Conservation (phyloP, 2,888 invertebrate genomes). For the Bruchidius siliquastri region DNA sequence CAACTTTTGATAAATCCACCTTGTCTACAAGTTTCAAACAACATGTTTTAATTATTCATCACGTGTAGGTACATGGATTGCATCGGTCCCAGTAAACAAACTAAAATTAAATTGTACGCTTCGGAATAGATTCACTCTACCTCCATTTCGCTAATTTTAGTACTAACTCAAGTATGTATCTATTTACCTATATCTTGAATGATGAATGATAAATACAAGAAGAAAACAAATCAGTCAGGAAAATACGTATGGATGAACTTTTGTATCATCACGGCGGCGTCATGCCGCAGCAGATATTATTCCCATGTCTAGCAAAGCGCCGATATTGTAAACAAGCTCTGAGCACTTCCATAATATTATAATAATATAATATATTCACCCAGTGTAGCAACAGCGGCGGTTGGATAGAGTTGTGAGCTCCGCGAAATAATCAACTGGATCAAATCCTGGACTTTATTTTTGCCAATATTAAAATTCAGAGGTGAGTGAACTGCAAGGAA, state of each 20-base stretch:
- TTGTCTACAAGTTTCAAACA: too few species aligned
- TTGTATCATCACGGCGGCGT: not conserved
- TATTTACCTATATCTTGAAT: too few species aligned
- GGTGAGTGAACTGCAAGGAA: not conserved
- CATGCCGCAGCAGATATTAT: not conserved
- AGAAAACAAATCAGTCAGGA: too few species aligned
- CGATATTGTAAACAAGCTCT: not conserved
- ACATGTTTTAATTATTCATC: too few species aligned
- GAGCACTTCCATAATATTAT: not conserved
- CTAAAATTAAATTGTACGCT: too few species aligned
- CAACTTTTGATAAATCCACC: too few species aligned
- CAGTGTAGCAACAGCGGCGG: not conserved
- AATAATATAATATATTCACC: not conserved
- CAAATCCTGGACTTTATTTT: not conserved
- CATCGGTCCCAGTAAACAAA: too few species aligned
- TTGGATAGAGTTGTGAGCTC: not conserved
- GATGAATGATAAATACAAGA: too few species aligned
- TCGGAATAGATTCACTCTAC: too few species aligned
- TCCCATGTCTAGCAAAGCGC: not conserved
- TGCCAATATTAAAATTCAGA: not conserved
- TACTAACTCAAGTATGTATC: too few species aligned
- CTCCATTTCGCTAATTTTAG: too few species aligned
- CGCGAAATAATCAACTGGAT: not conserved
- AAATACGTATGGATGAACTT: not conserved
- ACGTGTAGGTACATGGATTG: too few species aligned